phyloP scores from a whole-genome alignment of 2,113 vertebrate genomes.

The human region GRCh38 chr12:85220001-85220500 shows the following conservation, averaged over 20 bases:
- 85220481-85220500: constrained; percentile 36
- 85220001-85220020: constrained; percentile 69
- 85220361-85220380: constrained; percentile 38
- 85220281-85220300: constrained; percentile 59
- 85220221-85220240: constrained; percentile 63
- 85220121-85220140: constrained; percentile 60
- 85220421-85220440: constrained; percentile 64
- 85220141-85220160: constrained; percentile 46
- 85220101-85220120: constrained; percentile 64
- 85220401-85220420: constrained; percentile 62
- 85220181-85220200: constrained; percentile 63
- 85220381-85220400: constrained; percentile 57
- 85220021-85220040: constrained; percentile 66
- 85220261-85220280: constrained; percentile 64
- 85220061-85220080: constrained; percentile 64
- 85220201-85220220: constrained; percentile 62
- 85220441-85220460: constrained; percentile 56
- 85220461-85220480: constrained; percentile 53
- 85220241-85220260: constrained; percentile 61
- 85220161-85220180: neutral
- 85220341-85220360: constrained; percentile 67
- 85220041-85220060: constrained; percentile 57
- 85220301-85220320: constrained; percentile 66
- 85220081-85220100: constrained; percentile 39
- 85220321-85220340: constrained; percentile 60